A percentile compares a stretch with the other conserved stretches of the same genome.
These are phyloP conservation scores for Litoditis marina DNA, from an alignment of 2,888 invertebrate species.

Conservation along the genomic window DNA sequence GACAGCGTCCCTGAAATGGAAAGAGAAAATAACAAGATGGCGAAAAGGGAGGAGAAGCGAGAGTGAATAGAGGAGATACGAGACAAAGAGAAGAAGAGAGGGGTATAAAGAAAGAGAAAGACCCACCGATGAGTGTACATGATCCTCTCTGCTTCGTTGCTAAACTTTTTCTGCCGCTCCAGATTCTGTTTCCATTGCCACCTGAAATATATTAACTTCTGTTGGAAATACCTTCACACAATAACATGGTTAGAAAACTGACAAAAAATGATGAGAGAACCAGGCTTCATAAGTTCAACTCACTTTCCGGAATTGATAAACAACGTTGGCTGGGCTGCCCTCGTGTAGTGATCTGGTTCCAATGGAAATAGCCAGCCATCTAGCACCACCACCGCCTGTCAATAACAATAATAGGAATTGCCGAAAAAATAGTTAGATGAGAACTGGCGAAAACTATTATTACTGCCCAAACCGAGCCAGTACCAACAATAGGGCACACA, in stretches of 20 bases:
- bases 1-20: conserved; percentile 59
- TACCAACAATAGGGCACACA: too few relatives aligned
- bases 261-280: neutral
- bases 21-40: neutral
- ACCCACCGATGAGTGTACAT: conserved; percentile 37
- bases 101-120: neutral
- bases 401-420: neutral
- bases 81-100: neutral
- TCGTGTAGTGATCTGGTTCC: conserved; percentile 63
- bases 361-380: conserved; percentile 72
- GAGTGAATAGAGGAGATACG: neutral
- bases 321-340: conserved; percentile 66
- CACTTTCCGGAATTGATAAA: conserved; percentile 69
- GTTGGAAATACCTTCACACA: neutral
- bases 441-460: too few relatives aligned
- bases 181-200: conserved; percentile 69
- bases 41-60: neutral
- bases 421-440: conserved; percentile 8
- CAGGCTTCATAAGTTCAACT: neutral
- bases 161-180: conserved; percentile 63
- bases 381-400: conserved; percentile 64
- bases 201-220: neutral
- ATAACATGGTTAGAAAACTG: neutral
- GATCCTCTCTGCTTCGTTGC: conserved; percentile 25
- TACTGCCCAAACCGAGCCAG: too few relatives aligned